Evolutionary conservation across 2,113 vertebrate genomes (phyloP).

Genomic region (Sinocyclocheilus grahami): DNA sequence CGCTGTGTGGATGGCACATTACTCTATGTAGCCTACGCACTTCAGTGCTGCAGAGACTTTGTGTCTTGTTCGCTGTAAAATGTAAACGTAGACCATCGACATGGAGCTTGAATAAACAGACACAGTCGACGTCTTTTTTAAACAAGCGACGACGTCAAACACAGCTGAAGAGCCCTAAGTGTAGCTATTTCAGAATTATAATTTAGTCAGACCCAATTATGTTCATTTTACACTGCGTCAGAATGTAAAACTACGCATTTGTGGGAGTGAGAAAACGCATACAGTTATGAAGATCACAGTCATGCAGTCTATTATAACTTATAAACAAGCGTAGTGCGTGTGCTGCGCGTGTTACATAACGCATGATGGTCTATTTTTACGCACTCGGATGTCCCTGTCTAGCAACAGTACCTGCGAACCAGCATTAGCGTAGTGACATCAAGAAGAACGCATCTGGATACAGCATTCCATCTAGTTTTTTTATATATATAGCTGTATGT

Average conservation of each 20-base stretch:
- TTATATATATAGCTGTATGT: not conserved
- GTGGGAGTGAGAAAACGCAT: not conserved
- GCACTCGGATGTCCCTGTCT: conserved; percentile 41
- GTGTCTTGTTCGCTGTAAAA: not conserved
- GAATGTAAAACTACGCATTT: no score
- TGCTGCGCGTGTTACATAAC: conserved; percentile 64
- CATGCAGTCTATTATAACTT: conserved; percentile 22
- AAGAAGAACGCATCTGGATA: not conserved
- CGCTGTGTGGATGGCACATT: conserved; percentile 40
- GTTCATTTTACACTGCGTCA: not conserved
- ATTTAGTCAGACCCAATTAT: not conserved
- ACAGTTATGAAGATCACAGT: not conserved
- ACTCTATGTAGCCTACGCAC: conserved; percentile 24
- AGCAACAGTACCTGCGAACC: conserved; percentile 31
- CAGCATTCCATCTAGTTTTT: not conserved
- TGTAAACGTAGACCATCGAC: not conserved
- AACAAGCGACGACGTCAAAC: not conserved
- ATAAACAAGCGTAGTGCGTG: conserved; percentile 52
- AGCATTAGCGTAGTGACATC: not conserved
- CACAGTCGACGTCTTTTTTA: not conserved
- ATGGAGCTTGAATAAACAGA: not conserved
- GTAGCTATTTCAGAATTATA: not conserved
- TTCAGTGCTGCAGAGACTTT: conserved; percentile 29
- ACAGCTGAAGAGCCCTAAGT: not conserved
- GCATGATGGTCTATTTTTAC: conserved; percentile 52